Evolutionary conservation across 53 echinoderm and acorn worm species (phyloP).

Genomic region (Hippasteria phrygiana): DNA sequence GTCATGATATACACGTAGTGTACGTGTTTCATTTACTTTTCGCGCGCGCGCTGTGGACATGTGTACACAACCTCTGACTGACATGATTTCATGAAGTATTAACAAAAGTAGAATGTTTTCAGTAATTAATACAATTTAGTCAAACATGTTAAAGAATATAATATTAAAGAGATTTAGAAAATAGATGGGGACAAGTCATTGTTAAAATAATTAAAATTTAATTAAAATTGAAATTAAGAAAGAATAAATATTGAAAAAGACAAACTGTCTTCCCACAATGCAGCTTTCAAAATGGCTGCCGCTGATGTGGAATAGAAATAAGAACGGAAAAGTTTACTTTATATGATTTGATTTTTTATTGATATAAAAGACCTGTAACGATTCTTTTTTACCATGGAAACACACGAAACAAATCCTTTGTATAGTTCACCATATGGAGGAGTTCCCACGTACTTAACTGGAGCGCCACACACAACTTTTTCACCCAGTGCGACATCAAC

Average conservation of each 20-base stretch:
- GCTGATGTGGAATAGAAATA: not conserved
- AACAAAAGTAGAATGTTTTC: too few species aligned
- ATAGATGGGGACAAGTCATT: too few species aligned
- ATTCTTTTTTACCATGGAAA: slow-evolving; percentile 6
- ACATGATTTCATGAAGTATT: too few species aligned
- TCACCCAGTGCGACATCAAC: not conserved
- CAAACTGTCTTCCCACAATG: slow-evolving; percentile 47
- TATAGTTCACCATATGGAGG: slow-evolving; percentile 19
- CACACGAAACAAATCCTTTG: slow-evolving; percentile 11
- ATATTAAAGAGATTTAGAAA: too few species aligned
- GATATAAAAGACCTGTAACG: not conserved
- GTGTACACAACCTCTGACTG: too few species aligned
- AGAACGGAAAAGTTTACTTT: not conserved
- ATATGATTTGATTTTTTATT: not conserved
- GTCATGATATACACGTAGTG: too few species aligned
- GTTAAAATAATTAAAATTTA: too few species aligned
- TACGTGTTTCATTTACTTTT: too few species aligned
- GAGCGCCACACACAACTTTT: slow-evolving; percentile 5
- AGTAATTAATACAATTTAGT: too few species aligned
- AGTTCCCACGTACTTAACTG: slow-evolving; percentile 4
- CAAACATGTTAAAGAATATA: too few species aligned
- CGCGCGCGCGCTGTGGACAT: too few species aligned
- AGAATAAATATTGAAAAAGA: slow-evolving; percentile 7
- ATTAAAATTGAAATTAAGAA: too few species aligned
- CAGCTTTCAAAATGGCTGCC: slow-evolving; percentile 29